Evolutionary conservation across 2,888 invertebrate genomes (phyloP), one percentile per base, ranked within the genome.

Genomic region (Herminia tarsipennalis): DNA sequence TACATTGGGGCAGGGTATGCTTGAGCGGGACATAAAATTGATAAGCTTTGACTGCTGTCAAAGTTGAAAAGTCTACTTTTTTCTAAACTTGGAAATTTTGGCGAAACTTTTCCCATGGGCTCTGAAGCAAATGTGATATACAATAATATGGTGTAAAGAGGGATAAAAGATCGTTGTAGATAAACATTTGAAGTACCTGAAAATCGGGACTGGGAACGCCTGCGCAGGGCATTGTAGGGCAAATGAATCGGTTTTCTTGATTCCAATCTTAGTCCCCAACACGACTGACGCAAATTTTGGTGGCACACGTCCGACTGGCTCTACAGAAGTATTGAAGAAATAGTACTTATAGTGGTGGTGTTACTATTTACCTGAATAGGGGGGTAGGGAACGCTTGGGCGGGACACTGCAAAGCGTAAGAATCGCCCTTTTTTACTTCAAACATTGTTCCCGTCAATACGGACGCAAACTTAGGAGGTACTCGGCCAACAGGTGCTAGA

Each of bases 1-100:
- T 94, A 94, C 81, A 92, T 92, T 78, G 95, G 95, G 81, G 93
- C 93, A 65, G 95, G 95, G 88, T 93, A 95, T 33, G 93, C 93
- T 86, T 94, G 94, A 44, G 94, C 94, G 44, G 93, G 93, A 73
- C 94, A 94, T 46, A 94, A 83, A 44, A 94, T 68, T 12, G 94
- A 93, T 57, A 93, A 77, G 68, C 77, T 88, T 66, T 88, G 81
- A 51, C 83, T 73, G 41, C 80, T 73, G 54, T 80, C 73, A 69
- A 83, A 88, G 78, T 80, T 83, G 67, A 86, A 89, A 41, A 84
- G 79, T 64, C 84, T 79, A 73, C 86, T 82, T 71, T 82, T 88
- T 73, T 88, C 85, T 79, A 85, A 78, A 56, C 79, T 83, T 56
- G 87, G 85, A 77, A 91, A 88, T 75, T 94, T 95, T 56, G 95